Evolutionary conservation across 2,113 vertebrate species (phyloP), one percentile per base, ranked within the genome.

Genomic region (Cephalopterus ornatus): DNA sequence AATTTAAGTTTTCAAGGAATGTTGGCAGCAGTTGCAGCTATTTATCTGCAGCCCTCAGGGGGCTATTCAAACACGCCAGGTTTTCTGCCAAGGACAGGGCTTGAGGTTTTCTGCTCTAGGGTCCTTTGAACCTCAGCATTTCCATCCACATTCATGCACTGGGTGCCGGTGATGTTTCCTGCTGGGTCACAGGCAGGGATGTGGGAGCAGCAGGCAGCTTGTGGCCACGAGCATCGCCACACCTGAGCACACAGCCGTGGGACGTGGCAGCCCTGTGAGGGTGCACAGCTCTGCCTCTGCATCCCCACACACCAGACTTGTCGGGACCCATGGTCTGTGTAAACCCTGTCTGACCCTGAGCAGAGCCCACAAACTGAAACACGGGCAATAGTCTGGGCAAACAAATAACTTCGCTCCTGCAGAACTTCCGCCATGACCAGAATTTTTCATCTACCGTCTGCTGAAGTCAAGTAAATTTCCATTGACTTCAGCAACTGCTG

Each of bases 191-290:
- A 4, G 32, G 85, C 41, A 62, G 77, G 70, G 88, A 8, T n/a
- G 33, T 17, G 47, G 87, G 35, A 84, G 65, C 68, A n/a, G 58
- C 33, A 30, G 79, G 79, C 67, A 70, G 63, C 32, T 58, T 5
- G 28, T 6, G 35, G 58, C 35, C 72, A 12, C 0, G 0, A 62
- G 78, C 74, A 50, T 3, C 0, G 0, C 66, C 67, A 35, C 20
- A 8, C 24, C 15, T 17, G 78, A 46, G 28, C 42, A 9, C 0
- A 1, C 9, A 14, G 8, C 47, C 27, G 4, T 1, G 44, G 91
- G 70, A 16, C 10, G 8, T 5, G 27, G 42, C 11, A 35, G 28
- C 67, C 61, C 71, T 27, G 15, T 0, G 10, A 55, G 41, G 2
- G 0, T 3, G 16, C 72, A 26, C 59, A 35, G 35, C 46, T 50